Percentiles rank a stretch among this genome's conserved stretches.
Conservation (phyloP, 2,113 vertebrate species). For the Cettia cetti region DNA sequence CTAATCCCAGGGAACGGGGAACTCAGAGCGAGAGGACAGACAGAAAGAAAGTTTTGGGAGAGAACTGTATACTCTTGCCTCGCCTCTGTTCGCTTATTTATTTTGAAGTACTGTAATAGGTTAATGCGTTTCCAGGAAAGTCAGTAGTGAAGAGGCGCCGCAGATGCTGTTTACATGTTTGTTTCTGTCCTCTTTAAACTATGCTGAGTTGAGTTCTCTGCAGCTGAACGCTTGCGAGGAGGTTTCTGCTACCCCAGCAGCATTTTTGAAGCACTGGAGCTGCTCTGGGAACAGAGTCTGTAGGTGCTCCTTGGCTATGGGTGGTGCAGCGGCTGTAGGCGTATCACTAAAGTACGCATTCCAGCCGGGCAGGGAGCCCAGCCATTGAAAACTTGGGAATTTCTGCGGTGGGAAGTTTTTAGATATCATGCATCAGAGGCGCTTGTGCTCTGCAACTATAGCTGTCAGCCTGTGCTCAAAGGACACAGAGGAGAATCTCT, state of each 20-base stretch:
- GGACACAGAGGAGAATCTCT: neutral
- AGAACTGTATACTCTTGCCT: neutral
- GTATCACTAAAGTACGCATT: neutral
- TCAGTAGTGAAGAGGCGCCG: neutral
- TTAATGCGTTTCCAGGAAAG: neutral
- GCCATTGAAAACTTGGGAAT: neutral
- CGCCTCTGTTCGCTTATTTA: neutral
- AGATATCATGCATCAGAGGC: neutral
- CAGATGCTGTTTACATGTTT: neutral
- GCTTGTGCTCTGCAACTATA: neutral
- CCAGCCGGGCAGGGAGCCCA: neutral
- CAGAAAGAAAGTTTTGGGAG: conserved; percentile 27
- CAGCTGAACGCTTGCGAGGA: neutral
- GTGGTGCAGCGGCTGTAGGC: neutral
- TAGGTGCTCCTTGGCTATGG: neutral
- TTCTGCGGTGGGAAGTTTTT: neutral
- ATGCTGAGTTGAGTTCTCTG: neutral
- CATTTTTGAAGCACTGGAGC: neutral
- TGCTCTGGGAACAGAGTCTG: neutral
- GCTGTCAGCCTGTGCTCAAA: neutral
- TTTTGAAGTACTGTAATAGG: neutral
- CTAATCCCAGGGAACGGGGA: neutral
- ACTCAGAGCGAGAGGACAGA: neutral
- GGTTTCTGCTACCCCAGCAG: neutral
- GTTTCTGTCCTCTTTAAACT: neutral